Conservation (phyloP, 1,140 invertebrate genomes). For the Grapholita molesta region DNA sequence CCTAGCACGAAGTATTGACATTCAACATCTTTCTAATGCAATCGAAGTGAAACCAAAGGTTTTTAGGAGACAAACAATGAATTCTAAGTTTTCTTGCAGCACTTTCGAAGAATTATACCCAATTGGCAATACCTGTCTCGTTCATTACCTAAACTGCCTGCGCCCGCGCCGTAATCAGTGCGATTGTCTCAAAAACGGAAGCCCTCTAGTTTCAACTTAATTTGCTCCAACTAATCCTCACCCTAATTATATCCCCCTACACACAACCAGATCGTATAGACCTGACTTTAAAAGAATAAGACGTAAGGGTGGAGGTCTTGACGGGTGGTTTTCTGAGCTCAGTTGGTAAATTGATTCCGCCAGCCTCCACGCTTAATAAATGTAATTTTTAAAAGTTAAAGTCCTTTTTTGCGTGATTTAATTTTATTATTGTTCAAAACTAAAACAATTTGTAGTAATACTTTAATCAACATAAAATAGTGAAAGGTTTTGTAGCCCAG, state of each 20-base stretch:
- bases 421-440: not conserved
- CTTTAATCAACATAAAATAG: too few species aligned
- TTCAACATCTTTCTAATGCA: not conserved
- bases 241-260: conserved; percentile 56
- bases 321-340: not conserved
- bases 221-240: conserved; percentile 62
- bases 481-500: too few species aligned
- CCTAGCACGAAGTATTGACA: not conserved
- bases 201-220: conserved; percentile 62
- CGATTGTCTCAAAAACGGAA: conserved; percentile 54
- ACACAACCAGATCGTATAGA: conserved; percentile 10
- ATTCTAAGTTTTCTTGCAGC: not conserved
- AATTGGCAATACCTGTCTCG: conserved; percentile 26
- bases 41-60: not conserved
- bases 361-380: conserved; percentile 3
- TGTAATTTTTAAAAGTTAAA: conserved; percentile 13
- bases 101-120: conserved; percentile 7
- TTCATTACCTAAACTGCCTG: conserved; percentile 28
- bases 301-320: not conserved
- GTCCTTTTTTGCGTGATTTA: not conserved
- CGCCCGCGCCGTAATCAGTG: conserved; percentile 32
- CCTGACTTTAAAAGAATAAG: not conserved
- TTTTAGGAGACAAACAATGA: not conserved
- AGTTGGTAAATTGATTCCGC: conserved; percentile 45
- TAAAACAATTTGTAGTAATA: too few species aligned